A percentile compares a stretch with the other conserved stretches of the same genome.
phyloP scores from a whole-genome alignment of 2,797 vertebrate genomes.

The Gymnocypris eckloni region DNA sequence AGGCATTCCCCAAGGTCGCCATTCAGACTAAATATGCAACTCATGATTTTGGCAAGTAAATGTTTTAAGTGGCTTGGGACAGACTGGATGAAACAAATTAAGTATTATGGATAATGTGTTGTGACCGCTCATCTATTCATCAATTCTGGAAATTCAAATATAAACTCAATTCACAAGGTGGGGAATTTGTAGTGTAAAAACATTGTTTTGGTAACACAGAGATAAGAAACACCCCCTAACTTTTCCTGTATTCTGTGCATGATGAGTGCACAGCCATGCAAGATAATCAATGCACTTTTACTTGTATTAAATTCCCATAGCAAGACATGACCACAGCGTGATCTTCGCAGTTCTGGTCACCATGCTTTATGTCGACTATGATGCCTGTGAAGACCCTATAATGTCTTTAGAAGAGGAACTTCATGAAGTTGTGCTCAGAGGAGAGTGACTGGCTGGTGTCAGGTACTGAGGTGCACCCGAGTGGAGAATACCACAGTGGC shows the following conservation, averaged over 20 bases:
- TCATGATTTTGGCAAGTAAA: not conserved
- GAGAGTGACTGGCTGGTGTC: conserved; percentile 46
- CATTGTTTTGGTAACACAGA: conserved; percentile 39
- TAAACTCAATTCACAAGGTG: conserved; percentile 27
- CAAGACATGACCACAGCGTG: conserved; percentile 5
- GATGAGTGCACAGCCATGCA: conserved; percentile 31
- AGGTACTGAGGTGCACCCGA: conserved; percentile 32
- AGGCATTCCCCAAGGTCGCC: conserved; percentile 14
- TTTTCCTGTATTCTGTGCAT: conserved; percentile 19
- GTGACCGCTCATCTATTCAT: conserved; percentile 40
- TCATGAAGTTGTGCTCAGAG: conserved; percentile 37
- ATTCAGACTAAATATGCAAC: conserved; percentile 38
- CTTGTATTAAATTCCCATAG: conserved; percentile 36
- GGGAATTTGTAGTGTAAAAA: conserved; percentile 30
- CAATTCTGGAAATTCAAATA: conserved; percentile 32
- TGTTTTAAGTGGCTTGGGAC: conserved; percentile 15
- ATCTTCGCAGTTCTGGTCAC: conserved; percentile 34
- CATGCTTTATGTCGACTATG: conserved; percentile 26
- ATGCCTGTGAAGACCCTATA: conserved; percentile 24
- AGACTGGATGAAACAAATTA: conserved; percentile 29
- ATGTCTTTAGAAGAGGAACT: conserved; percentile 41
- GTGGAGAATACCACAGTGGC: conserved; percentile 30
- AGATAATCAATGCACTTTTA: conserved; percentile 22
- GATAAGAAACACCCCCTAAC: conserved; percentile 41
- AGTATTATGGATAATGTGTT: conserved; percentile 5